Evolutionary conservation across 2,113 vertebrate species (phyloP).

Genomic region (Gadus chalcogrammus): DNA sequence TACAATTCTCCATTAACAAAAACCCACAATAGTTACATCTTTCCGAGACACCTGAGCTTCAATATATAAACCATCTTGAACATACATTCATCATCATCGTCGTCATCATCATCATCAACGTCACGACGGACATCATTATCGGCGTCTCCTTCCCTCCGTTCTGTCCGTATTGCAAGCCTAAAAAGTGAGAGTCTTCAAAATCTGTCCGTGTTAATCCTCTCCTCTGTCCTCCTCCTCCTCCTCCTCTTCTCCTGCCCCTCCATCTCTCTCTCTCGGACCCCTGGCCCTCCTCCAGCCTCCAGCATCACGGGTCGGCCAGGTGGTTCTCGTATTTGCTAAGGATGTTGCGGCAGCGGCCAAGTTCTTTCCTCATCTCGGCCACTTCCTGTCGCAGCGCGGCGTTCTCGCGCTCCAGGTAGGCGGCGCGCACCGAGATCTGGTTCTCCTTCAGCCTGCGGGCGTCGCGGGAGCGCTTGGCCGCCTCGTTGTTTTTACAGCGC

Average conservation of each 20-base stretch:
- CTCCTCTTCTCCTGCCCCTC: too few species aligned
- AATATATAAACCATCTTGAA: conserved; percentile 48
- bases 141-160: conserved; percentile 30
- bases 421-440: conserved; percentile 87
- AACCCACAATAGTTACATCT: conserved; percentile 71
- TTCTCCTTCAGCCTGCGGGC: conserved; percentile 92
- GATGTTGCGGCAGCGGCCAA: conserved; percentile 85
- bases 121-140: conserved; percentile 29
- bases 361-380: conserved; percentile 87
- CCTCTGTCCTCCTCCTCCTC: too few species aligned
- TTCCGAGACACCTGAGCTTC: conserved; percentile 72
- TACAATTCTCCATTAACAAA: conserved; percentile 78
- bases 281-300: neutral
- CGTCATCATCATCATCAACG: conserved; percentile 19
- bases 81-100: conserved; percentile 69
- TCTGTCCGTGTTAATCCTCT: conserved; percentile 44
- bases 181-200: conserved; percentile 44
- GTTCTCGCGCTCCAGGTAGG: conserved; percentile 91
- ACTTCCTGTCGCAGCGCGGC: conserved; percentile 85
- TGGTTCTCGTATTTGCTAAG: conserved; percentile 87
- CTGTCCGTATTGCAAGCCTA: conserved; percentile 46
- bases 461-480: conserved; percentile 88
- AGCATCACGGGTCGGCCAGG: conserved; percentile 74
- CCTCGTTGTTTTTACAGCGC: conserved; percentile 89
- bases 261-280: conserved; percentile 20